Percentiles rank a stretch among this genome's conserved stretches.
These are phyloP conservation scores for Montipora efflorescens DNA, from an alignment of 64 coral and sea anemone species.

Conservation along the genomic window DNA sequence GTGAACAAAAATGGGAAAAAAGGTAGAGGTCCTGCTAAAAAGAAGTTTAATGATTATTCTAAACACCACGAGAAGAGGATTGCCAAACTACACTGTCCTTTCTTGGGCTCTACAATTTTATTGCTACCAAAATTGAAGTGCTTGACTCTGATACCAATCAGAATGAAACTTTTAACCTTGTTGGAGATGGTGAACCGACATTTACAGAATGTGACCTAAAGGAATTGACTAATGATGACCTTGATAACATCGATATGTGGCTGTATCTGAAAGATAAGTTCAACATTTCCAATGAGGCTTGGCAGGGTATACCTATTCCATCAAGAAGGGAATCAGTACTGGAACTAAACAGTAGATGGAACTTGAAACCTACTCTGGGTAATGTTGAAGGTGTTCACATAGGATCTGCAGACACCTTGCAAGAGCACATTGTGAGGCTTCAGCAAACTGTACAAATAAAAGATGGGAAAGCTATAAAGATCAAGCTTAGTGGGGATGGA, in stretches of 20 bases:
- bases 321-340: slow-evolving; percentile 56
- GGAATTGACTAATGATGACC: slow-evolving; percentile 56
- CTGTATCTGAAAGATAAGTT: slow-evolving; percentile 68
- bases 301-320: slow-evolving; percentile 44
- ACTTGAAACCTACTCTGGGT: slow-evolving; percentile 49
- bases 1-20: not conserved
- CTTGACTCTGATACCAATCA: slow-evolving; percentile 35
- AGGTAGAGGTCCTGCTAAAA: slow-evolving; percentile 46
- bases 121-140: slow-evolving; percentile 58
- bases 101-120: slow-evolving; percentile 56
- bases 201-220: slow-evolving; percentile 9
- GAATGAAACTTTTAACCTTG: slow-evolving; percentile 48
- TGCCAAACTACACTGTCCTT: slow-evolving; percentile 42
- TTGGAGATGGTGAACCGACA: slow-evolving; percentile 3
- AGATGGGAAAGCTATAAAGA: slow-evolving; percentile 36
- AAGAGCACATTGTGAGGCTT: slow-evolving; percentile 42
- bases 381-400: slow-evolving; percentile 68
- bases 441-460: slow-evolving; percentile 1
- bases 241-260: slow-evolving; percentile 61
- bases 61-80: slow-evolving; percentile 32
- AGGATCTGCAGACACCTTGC: slow-evolving; percentile 46
- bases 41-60: slow-evolving; percentile 19
- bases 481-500: slow-evolving; percentile 38
- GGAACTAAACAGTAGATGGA: slow-evolving; percentile 52
- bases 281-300: slow-evolving; percentile 61